Evolutionary conservation across 1,140 invertebrate species (phyloP), one percentile per base, ranked within the genome.

Genomic region (Ruditapes philippinarum): DNA sequence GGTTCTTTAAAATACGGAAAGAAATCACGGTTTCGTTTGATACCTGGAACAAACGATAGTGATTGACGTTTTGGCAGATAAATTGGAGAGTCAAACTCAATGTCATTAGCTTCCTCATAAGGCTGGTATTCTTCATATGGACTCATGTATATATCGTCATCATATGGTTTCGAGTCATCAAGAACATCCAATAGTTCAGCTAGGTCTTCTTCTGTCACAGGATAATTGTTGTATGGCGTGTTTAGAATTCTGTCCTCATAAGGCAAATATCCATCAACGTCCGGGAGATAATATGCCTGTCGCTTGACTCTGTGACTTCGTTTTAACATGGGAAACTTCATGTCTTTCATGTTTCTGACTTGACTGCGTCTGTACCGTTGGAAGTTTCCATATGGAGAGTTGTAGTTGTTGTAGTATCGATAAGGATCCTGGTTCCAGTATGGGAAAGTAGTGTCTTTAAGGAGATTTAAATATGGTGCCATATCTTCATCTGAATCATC

Each of bases 31-130:
- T 45, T 68, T 54, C 86, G 31, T 36, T 88, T 88, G 14, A 80
- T 80, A 33, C 86, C 86, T 25, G 86, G 86, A 25, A 88, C 74
- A 81, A 68, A 88, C 17, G 86, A 51, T 7, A 81, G 86, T 9
- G 62, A 42, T 19, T 88, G 86, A 25, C 86, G 42, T 38, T 88
- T 88, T 36, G 78, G 42, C 17, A 81, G 31, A n/a, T 49, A 70
- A 25, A 54, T 51, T 22, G 54, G 60, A 17, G 78, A 57, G 31
- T 73, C 74, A 28, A 38, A 36, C 36, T 70, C 40, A 2, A 54
- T 5, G 28, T 45, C 51, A 17, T 49, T 25, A 1, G n/a, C 3
- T 25, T 80, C 74, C 7, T 62, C 74, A 51, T 87, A 87, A 33
- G 49, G 57, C 11, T 5, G 11, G 33, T 87, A 78, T 68, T 33